These are phyloP conservation scores for Cataglyphis rosenhaueri DNA, from an alignment of 2,888 invertebrate genomes.

Conservation along the genomic window DNA sequence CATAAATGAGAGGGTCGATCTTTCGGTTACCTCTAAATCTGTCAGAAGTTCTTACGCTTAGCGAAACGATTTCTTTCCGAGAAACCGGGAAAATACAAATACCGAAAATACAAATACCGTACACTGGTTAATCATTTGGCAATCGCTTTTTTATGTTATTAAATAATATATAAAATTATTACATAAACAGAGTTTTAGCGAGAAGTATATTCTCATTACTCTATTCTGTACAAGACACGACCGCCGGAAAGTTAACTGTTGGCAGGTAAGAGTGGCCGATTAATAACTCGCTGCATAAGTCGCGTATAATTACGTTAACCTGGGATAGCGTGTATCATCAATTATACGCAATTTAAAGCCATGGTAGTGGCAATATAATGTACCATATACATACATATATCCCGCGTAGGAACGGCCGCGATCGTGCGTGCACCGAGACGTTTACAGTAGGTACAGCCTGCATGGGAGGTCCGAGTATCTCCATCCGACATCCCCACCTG, in stretches of 20 bases:
- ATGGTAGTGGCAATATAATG: not conserved
- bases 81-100: slow-evolving; percentile 28
- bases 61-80: slow-evolving; percentile 28
- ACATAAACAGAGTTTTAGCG: not conserved
- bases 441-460: slow-evolving; percentile 66
- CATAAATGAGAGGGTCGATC: slow-evolving; percentile 24
- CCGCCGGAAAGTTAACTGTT: slow-evolving; percentile 23
- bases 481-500: slow-evolving; percentile 71
- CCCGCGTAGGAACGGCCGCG: slow-evolving; percentile 28
- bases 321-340: slow-evolving; percentile 59
- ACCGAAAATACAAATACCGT: slow-evolving; percentile 1
- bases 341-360: slow-evolving; percentile 68
- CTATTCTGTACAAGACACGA: not conserved
- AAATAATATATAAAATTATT: slow-evolving; percentile 20
- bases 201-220: slow-evolving; percentile 19
- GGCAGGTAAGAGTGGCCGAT: slow-evolving; percentile 56
- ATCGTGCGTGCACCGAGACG: slow-evolving; percentile 56
- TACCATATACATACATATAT: not conserved
- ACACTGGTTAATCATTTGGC: slow-evolving; percentile 18
- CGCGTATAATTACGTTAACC: slow-evolving; percentile 64
- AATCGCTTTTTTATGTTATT: not conserved
- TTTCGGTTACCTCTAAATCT: slow-evolving; percentile 51
- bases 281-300: slow-evolving; percentile 64
- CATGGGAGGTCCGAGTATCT: slow-evolving; percentile 73
- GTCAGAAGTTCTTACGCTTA: slow-evolving; percentile 26